Conservation (phyloP, 23 tunicate genomes). For the Ciona savignyi region DNA sequence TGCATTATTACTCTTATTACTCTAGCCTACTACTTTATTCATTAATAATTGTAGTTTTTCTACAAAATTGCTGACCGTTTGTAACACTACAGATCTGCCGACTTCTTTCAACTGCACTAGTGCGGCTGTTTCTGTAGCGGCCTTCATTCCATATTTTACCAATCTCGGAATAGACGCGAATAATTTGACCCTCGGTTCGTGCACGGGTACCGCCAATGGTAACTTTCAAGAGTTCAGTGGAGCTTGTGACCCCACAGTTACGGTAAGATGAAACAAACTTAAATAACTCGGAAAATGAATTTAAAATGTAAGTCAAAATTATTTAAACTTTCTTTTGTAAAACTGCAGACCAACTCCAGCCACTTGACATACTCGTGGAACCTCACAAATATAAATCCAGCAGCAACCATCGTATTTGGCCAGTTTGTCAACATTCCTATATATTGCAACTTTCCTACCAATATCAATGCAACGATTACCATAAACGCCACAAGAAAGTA, state of each 20-base stretch:
- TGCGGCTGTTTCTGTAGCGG: conserved; percentile 24
- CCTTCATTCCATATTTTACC: conserved; percentile 24
- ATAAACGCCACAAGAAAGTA: not conserved
- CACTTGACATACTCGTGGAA: conserved; percentile 7
- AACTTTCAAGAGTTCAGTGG: not conserved
- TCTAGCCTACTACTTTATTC: too few species aligned
- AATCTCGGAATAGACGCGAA: conserved; percentile 35
- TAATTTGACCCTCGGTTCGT: not conserved
- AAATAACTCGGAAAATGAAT: not conserved
- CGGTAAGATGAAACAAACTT: not conserved
- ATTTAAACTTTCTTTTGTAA: too few species aligned
- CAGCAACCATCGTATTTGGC: not conserved
- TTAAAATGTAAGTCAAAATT: not conserved
- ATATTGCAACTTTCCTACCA: not conserved
- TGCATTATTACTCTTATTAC: too few species aligned
- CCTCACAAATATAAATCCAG: conserved; percentile 8
- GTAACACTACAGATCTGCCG: conserved; percentile 32
- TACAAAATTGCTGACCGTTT: too few species aligned
- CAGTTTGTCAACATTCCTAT: not conserved
- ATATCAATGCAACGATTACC: not conserved
- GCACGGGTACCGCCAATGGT: not conserved
- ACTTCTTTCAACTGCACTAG: conserved; percentile 21
- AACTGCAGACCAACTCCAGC: not conserved
- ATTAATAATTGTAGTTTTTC: too few species aligned
- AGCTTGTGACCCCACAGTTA: not conserved